These are phyloP conservation scores for Gila robusta DNA, from an alignment of 2,797 vertebrate genomes.

Conservation along the genomic window DNA sequence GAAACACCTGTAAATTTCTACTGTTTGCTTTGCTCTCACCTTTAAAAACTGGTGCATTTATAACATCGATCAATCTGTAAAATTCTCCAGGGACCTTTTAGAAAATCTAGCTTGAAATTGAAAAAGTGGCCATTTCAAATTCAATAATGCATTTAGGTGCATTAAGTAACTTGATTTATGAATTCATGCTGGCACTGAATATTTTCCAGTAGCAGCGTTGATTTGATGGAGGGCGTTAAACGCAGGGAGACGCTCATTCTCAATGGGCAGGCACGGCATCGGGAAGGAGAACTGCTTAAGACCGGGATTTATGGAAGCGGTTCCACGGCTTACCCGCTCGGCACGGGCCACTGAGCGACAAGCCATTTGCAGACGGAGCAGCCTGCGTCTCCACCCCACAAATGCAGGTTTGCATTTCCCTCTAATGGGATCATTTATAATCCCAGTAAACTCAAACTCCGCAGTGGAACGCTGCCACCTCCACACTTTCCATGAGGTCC, in stretches of 20 bases:
- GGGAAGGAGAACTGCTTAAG: constrained; percentile 50
- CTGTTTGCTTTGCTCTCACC: background rate
- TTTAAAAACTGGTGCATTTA: constrained; percentile 1
- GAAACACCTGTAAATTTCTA: background rate
- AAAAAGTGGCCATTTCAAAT: constrained; percentile 28
- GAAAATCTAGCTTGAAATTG: constrained; percentile 37
- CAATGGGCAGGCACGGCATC: background rate
- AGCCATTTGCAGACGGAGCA: constrained; percentile 56
- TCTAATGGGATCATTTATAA: constrained; percentile 70
- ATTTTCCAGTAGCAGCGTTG: constrained; percentile 51
- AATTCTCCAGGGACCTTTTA: constrained; percentile 19
- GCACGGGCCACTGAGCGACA: constrained; percentile 49
- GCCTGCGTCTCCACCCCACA: constrained; percentile 54
- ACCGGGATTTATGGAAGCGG: constrained; percentile 57
- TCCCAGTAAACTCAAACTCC: constrained; percentile 62
- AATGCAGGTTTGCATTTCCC: constrained; percentile 63
- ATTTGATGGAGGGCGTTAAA: constrained; percentile 26
- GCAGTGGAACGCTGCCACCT: constrained; percentile 58
- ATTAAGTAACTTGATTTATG: constrained; percentile 54
- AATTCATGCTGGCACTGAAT: constrained; percentile 27
- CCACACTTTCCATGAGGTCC: constrained; percentile 57
- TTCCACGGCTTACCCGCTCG: constrained; percentile 40
- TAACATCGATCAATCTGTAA: background rate
- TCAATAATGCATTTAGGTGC: constrained; percentile 11
- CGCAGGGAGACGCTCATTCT: background rate